Percentiles rank a stretch among this genome's conserved stretches.
These are phyloP conservation scores for Myrmophylax atrothorax DNA, from an alignment of 2,113 vertebrate genomes.

Conservation along the genomic window DNA sequence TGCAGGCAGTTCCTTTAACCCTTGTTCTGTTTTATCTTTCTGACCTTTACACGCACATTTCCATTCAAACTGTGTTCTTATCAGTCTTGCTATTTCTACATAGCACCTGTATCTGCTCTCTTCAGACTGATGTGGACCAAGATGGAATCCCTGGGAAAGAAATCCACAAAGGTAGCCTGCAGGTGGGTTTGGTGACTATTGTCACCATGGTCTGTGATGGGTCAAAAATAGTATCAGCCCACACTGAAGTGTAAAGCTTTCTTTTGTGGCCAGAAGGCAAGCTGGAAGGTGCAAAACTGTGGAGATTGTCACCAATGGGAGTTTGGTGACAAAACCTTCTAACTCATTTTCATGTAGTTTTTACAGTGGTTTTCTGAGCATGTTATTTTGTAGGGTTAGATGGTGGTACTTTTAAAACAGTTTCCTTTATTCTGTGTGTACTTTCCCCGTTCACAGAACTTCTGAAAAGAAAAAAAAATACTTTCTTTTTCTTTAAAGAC, in stretches of 20 bases:
- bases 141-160: not conserved
- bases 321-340: not conserved
- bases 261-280: not conserved
- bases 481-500: not conserved
- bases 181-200: not conserved
- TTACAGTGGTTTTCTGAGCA: not conserved
- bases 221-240: not conserved
- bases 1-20: not conserved
- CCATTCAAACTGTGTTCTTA: not conserved
- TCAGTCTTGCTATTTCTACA: not conserved
- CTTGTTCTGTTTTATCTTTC: not conserved
- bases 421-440: not conserved
- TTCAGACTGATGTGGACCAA: not conserved
- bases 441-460: not conserved
- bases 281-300: not conserved
- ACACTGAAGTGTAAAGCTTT: not conserved
- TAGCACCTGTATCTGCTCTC: not conserved
- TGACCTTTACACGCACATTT: not conserved
- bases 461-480: not conserved
- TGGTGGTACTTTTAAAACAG: not conserved
- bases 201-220: rapidly evolving
- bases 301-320: not conserved
- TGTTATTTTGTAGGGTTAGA: not conserved
- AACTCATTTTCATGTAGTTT: not conserved
- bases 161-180: not conserved